Conservation (phyloP, 2,113 vertebrate genomes). For the Trogon surrucura region DNA sequence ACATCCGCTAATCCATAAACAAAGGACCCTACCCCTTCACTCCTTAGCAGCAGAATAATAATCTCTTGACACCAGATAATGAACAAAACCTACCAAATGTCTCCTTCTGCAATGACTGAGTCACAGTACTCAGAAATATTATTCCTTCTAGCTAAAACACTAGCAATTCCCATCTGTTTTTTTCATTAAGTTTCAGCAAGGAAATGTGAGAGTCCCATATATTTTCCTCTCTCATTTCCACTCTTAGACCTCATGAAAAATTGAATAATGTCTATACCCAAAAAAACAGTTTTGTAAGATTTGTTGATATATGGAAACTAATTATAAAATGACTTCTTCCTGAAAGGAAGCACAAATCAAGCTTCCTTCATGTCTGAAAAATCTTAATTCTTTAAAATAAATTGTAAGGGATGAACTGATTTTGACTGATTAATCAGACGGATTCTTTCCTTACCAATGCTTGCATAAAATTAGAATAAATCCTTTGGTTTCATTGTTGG, state of each 20-base stretch:
- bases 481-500: background rate
- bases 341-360: background rate
- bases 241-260: conserved; percentile 26
- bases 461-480: background rate
- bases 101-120: background rate
- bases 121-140: conserved; percentile 24
- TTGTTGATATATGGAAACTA: conserved; percentile 26
- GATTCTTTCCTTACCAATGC: background rate
- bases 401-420: background rate
- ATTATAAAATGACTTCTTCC: background rate
- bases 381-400: background rate
- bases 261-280: background rate
- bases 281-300: background rate
- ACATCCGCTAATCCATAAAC: background rate
- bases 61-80: conserved; percentile 6
- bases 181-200: conserved; percentile 23
- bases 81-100: background rate
- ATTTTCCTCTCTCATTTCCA: conserved; percentile 39
- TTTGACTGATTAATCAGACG: background rate
- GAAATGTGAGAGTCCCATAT: conserved; percentile 18
- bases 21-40: background rate
- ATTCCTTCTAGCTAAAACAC: conserved; percentile 23
- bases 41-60: background rate
- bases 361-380: background rate
- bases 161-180: conserved; percentile 37